Conservation (phyloP, 2,888 invertebrate species). For the Acanthosepion pharaonis region DNA sequence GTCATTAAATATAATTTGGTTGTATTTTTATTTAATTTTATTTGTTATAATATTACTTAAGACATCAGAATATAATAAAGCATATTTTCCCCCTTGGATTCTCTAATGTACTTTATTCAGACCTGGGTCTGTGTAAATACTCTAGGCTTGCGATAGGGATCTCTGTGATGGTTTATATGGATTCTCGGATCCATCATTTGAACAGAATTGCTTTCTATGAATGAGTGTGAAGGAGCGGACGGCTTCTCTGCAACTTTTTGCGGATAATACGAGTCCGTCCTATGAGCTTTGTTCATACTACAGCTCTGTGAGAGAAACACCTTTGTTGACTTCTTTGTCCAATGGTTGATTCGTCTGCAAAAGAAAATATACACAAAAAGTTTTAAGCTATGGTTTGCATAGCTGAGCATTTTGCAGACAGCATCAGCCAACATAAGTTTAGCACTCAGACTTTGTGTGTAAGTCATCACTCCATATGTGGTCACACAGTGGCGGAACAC, state of each 20-base stretch:
- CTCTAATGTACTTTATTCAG: neutral
- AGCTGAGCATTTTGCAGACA: conserved; percentile 35
- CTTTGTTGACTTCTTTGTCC: conserved; percentile 45
- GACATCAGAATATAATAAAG: neutral
- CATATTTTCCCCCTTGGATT: neutral
- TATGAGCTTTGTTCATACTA: conserved; percentile 35
- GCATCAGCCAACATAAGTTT: conserved; percentile 36
- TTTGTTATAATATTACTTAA: neutral
- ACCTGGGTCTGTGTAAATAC: conserved; percentile 43
- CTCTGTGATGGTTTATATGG: conserved; percentile 21
- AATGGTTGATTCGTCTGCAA: conserved; percentile 25
- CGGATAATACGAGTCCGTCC: neutral
- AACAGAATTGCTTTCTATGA: conserved; percentile 41
- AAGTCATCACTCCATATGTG: conserved; percentile 37
- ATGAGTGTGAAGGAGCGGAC: neutral
- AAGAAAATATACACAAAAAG: conserved; percentile 40
- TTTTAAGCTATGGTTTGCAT: conserved; percentile 44
- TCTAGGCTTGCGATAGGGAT: neutral
- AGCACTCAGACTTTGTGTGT: neutral
- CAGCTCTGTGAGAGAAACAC: conserved; percentile 40
- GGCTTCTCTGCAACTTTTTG: conserved; percentile 38
- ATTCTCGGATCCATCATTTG: conserved; percentile 35
- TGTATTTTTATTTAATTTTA: neutral
- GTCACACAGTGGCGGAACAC: conserved; percentile 36
- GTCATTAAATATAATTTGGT: neutral